Evolutionary conservation across 2,888 invertebrate genomes (phyloP).

Genomic region (Parascotia fuliginaria): DNA sequence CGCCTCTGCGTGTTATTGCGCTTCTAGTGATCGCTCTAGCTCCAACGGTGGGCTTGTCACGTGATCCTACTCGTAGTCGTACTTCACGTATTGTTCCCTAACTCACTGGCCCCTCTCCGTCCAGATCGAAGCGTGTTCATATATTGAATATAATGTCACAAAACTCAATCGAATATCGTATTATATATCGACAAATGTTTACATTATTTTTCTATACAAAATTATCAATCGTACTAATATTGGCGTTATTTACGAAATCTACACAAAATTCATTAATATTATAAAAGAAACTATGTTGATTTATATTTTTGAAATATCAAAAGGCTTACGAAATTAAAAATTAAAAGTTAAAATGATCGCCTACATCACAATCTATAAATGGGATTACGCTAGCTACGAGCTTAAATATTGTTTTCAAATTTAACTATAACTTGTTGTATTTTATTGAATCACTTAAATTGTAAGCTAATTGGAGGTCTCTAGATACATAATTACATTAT

Average conservation of each 20-base stretch:
- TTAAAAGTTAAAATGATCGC: conserved; percentile 16
- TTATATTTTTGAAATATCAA: neutral
- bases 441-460: conserved; percentile 60
- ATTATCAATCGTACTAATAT: conserved; percentile 25
- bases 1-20: conserved; percentile 53
- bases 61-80: conserved; percentile 10
- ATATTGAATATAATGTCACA: conserved; percentile 60
- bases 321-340: neutral
- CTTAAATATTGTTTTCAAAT: conserved; percentile 62
- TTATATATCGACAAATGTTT: conserved; percentile 52
- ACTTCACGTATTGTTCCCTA: conserved; percentile 41
- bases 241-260: conserved; percentile 31
- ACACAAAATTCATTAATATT: conserved; percentile 14
- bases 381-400: conserved; percentile 64
- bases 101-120: conserved; percentile 77
- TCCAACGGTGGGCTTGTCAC: conserved; percentile 27
- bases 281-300: conserved; percentile 7
- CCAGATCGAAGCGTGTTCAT: conserved; percentile 81
- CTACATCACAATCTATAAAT: conserved; percentile 20
- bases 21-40: conserved; percentile 40
- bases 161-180: conserved; percentile 55
- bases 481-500: conserved; percentile 69
- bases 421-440: conserved; percentile 54
- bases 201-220: conserved; percentile 40
- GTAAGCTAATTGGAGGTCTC: conserved; percentile 61